A percentile compares a stretch with the other conserved stretches of the same genome.
Evolutionary conservation across 2,113 vertebrate genomes (phyloP).

Genomic region (Dasyprocta punctata): DNA sequence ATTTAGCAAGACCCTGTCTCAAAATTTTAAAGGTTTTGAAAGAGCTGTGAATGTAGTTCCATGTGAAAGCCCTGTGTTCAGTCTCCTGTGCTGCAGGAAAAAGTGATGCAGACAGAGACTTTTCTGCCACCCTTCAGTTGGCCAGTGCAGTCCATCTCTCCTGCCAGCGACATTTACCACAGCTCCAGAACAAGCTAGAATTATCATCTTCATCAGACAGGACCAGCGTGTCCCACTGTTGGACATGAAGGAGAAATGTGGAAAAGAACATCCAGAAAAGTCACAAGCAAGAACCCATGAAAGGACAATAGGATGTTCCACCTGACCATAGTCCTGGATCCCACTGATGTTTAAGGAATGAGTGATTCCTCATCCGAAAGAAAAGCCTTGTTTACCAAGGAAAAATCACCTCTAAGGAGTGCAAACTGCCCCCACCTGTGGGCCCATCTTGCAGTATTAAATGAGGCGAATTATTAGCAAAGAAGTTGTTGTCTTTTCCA

Average conservation of each 20-base stretch:
- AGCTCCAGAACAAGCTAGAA: not conserved
- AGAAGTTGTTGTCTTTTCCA: constrained; percentile 15
- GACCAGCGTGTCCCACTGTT: not conserved
- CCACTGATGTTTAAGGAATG: not conserved
- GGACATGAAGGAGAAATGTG: not conserved
- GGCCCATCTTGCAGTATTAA: not conserved
- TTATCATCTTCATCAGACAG: not conserved
- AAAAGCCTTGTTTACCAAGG: not conserved
- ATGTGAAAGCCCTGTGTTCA: not conserved
- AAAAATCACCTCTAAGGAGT: not conserved
- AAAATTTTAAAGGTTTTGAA: not conserved
- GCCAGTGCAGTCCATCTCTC: not conserved
- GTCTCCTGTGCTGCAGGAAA: not conserved
- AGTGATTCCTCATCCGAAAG: not conserved
- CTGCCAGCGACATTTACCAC: not conserved
- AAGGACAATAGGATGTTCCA: fast-evolving
- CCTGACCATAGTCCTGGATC: not conserved
- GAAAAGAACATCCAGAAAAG: not conserved
- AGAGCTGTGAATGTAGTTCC: not conserved
- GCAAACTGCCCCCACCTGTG: not conserved
- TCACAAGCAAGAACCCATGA: not conserved
- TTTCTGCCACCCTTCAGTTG: not conserved
- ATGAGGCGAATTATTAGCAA: not conserved
- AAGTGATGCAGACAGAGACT: not conserved
- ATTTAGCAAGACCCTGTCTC: not conserved